Conservation (phyloP, 2,797 vertebrate species). For the Sebastes iracundus region DNA sequence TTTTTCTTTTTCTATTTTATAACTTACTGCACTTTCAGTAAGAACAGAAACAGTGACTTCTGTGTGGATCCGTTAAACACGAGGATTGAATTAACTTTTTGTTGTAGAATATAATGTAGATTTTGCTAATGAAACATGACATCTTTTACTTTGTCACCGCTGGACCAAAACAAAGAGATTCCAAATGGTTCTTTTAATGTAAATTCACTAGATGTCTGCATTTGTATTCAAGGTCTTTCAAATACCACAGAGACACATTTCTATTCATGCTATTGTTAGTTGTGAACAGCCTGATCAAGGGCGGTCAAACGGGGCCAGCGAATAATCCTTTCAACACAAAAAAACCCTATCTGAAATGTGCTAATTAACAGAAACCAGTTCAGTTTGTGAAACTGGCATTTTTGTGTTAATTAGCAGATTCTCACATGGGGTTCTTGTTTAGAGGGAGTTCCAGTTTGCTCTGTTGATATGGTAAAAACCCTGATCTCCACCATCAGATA, state of each 20-base stretch:
- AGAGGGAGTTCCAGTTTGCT: not conserved
- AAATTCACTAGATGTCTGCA: not conserved
- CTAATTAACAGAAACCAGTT: not conserved
- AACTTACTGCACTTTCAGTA: not conserved
- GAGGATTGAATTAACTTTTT: not conserved
- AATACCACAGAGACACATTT: slow-evolving; percentile 8
- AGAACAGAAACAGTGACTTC: not conserved
- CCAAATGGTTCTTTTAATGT: slow-evolving; percentile 21
- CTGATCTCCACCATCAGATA: slow-evolving; percentile 1
- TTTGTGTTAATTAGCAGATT: not conserved
- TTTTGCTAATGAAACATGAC: slow-evolving; percentile 28
- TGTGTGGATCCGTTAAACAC: not conserved
- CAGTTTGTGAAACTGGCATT: not conserved
- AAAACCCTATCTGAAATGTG: not conserved
- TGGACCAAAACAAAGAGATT: slow-evolving; percentile 60
- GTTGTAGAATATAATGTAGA: not conserved
- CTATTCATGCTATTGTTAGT: not conserved
- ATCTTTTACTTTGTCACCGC: not conserved
- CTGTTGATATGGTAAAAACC: not conserved
- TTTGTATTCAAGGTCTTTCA: not conserved
- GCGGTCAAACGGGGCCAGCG: not conserved
- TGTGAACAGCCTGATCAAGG: not conserved
- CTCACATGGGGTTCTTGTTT: not conserved
- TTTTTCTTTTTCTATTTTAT: not conserved
- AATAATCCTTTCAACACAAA: not conserved